Base-by-base conservation (phyloP, 2,797 vertebrate genomes). In the Danio albolineatus region DNA sequence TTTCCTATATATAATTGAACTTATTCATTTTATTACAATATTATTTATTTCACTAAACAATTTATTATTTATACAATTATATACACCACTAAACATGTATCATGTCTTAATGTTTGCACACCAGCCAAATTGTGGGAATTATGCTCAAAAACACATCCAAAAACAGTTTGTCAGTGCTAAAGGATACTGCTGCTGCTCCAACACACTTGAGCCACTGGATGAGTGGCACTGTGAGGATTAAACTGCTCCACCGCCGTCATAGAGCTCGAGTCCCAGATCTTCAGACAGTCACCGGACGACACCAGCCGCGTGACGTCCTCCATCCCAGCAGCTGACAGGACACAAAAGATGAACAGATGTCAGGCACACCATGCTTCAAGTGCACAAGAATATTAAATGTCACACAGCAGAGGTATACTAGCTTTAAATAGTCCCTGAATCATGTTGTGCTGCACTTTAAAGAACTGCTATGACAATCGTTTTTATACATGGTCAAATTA, bases 101-200 rank as follows among this genome's bases (percentile, higher is more conserved):
- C 6, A 65, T 44, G 39, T 44, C 41, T 44, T 41, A 62, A 28
- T 28, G 28, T 3, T n/a, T 17, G 61, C 17, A 65, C 44, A 10
- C 21, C 2, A 21, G 1, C 65, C 49, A 67, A 2, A 7, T 14
- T 38, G 21, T 67, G 64, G 13, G 13, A 49, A 14, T 10, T 44
- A 10, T 36, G 13, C 46, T 67, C 6, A 16, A 38, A 61, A 19
- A 10, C 7, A 21, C 28, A 28, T 28, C 2, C 28, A 21, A 8
- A 6, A n/a, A 5, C 28, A 19, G 14, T n/a, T n/a, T 44, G 17
- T 54, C 46, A 53, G 12, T 7, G 44, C 10, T 41, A 6, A 93
- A 95, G 96, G 98, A 99, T 99, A 98, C 96, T 99, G 88, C 96
- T 97, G 91, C 92, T 95, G 92, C 95, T 96, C 97, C 98, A 99